Evolutionary conservation across 1,140 invertebrate species (phyloP), one percentile per base, ranked within the genome.

Genomic region (Rhynchophorus ferrugineus): DNA sequence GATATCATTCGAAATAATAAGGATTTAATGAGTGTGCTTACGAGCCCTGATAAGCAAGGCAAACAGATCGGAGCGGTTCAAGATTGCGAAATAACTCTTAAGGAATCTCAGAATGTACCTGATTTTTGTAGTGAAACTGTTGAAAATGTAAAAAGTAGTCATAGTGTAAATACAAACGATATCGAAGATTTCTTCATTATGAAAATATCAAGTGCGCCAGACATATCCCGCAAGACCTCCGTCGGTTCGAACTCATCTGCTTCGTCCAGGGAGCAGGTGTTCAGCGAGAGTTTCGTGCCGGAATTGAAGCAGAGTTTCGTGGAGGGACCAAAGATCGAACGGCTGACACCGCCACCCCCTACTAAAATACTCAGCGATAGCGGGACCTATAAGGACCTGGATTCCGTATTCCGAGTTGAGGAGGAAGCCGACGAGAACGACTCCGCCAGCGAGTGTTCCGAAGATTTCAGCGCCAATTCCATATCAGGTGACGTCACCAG

Each of bases 31-130:
- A 35, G 48, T 18, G 35, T 41, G 22, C 13, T 56, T 17, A 37
- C 33, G 13, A 33, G 24, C 24, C 45, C 24, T 37, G 8, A 44
- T 21, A 37, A 20, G n/a, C 21, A 16, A 20, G 3, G n/a, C 33
- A 42, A 41, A 9, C 18, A 42, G 17, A 20, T 24, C 19, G 51
- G 42, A 54, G 22, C 35, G n/a, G 29, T 54, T 20, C 17, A 38
- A 39, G 43, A 46, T 42, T 20, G 33, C 9, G 33, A 37, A 41
- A 29, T 42, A 33, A 38, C 36, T 19, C 35, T 36, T 11, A 54
- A 48, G 5, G 51, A 58, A 54, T 58, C 56, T 54, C 51, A 47
- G 19, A 34, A 14, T 17, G 51, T 54, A 54, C 51, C 51, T 54
- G 51, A 54, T 54, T 37, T 47, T 9, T 45, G 19, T 52, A 47